A percentile compares a stretch with the other conserved stretches of the same genome.
Evolutionary conservation across 2,113 vertebrate species (phyloP).

Genomic region (Pica pica): DNA sequence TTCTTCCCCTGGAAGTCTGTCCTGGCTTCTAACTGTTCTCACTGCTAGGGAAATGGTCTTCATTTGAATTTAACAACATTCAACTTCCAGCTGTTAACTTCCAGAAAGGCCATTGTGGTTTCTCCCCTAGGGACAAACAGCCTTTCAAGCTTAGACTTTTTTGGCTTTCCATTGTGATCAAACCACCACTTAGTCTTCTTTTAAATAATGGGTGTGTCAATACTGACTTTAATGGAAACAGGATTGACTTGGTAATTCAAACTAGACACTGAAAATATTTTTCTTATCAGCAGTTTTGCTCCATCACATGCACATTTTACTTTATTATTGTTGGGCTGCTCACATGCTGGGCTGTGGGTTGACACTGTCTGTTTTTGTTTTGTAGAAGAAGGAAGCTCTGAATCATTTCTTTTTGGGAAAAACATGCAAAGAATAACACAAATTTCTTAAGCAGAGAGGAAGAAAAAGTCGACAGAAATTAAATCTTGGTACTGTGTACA

Average conservation of each 20-base stretch:
- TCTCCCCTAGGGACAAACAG: constrained; percentile 10
- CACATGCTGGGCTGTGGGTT: constrained; percentile 39
- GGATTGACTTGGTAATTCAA: constrained; percentile 2
- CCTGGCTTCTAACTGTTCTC: not conserved
- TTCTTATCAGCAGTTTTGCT: constrained; percentile 47
- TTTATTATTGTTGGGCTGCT: constrained; percentile 34
- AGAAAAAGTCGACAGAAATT: not conserved
- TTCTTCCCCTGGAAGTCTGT: not conserved
- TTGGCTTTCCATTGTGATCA: constrained; percentile 20
- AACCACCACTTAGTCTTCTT: not conserved
- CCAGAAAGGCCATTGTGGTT: constrained; percentile 34
- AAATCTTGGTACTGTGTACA: not conserved
- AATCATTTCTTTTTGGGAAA: constrained; percentile 10
- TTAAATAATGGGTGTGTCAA: constrained; percentile 19
- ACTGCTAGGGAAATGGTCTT: not conserved
- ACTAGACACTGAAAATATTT: constrained; percentile 32
- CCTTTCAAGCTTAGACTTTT: constrained; percentile 7
- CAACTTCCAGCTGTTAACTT: constrained; percentile 51
- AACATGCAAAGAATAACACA: constrained; percentile 2
- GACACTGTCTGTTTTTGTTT: constrained; percentile 25
- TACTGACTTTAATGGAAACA: constrained; percentile 23
- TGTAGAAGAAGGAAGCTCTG: constrained; percentile 30
- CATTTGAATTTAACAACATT: constrained; percentile 9
- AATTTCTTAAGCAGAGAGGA: not conserved
- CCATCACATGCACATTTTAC: not conserved